phyloP scores from a whole-genome alignment of 1,140 invertebrate genomes.

The Sitobion miscanthi region DNA sequence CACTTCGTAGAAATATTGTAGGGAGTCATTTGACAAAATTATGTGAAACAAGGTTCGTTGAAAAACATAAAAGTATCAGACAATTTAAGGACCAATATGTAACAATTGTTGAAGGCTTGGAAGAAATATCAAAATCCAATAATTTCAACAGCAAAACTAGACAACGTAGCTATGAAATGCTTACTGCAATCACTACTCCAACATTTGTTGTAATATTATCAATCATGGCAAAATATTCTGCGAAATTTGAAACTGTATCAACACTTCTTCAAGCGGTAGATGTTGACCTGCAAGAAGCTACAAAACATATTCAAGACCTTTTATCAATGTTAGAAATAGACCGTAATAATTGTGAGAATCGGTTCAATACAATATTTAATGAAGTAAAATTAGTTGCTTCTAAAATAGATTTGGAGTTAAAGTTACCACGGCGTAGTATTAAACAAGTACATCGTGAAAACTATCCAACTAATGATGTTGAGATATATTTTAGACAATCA shows the following conservation, averaged over 20 bases:
- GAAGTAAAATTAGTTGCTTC: no score
- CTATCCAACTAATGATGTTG: no score
- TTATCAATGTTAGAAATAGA: not conserved
- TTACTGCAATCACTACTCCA: not conserved
- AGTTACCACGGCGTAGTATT: no score
- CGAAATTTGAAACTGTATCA: not conserved
- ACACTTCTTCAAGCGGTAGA: not conserved
- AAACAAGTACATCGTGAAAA: no score
- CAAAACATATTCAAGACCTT: not conserved
- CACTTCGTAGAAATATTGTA: not conserved
- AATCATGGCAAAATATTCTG: conserved; percentile 4
- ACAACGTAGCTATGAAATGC: not conserved
- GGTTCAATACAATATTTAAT: no score
- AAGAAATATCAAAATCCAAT: not conserved
- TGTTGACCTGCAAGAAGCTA: not conserved
- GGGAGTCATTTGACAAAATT: not conserved
- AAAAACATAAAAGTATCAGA: conserved; percentile 12
- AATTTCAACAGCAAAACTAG: conserved; percentile 7
- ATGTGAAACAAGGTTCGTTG: conserved; percentile 13
- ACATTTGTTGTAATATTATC: not conserved
- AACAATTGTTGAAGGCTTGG: not conserved
- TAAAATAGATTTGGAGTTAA: no score
- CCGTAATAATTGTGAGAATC: no score
- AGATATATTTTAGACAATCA: no score
- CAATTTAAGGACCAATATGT: not conserved